These are phyloP conservation scores for Neodon shergylaensis DNA, from an alignment of 2,113 vertebrate genomes.

Conservation along the genomic window DNA sequence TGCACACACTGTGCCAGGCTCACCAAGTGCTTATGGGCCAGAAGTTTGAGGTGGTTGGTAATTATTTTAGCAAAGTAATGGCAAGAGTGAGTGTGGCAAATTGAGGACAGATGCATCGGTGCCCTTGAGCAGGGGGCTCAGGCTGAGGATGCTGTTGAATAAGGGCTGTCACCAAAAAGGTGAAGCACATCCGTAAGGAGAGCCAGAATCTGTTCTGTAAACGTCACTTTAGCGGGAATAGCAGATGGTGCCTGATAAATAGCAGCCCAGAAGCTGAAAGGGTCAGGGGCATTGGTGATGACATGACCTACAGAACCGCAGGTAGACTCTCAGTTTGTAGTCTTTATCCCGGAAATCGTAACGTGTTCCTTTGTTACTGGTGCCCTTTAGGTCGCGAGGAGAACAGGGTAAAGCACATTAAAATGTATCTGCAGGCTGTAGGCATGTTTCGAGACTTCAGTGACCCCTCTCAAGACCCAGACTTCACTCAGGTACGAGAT, in stretches of 20 bases:
- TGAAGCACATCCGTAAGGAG: not conserved
- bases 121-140: not conserved
- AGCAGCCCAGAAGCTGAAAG: not conserved
- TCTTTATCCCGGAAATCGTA: not conserved
- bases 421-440: constrained; percentile 92
- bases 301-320: not conserved
- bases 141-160: not conserved
- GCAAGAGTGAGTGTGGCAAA: not conserved
- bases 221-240: not conserved
- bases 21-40: not conserved
- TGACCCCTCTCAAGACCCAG: constrained; percentile 91
- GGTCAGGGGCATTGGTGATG: not conserved
- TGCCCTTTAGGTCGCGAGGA: constrained; percentile 90
- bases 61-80: not conserved
- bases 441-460: constrained; percentile 95
- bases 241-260: not conserved
- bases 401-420: constrained; percentile 88
- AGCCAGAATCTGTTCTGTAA: not conserved
- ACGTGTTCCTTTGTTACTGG: not conserved
- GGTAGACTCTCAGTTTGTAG: not conserved
- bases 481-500: constrained; percentile 92
- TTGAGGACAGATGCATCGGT: not conserved
- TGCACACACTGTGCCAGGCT: not conserved
- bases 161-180: not conserved
- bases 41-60: not conserved